Conservation (phyloP, 2,888 invertebrate species). For the Torymus aiolomorphi region DNA sequence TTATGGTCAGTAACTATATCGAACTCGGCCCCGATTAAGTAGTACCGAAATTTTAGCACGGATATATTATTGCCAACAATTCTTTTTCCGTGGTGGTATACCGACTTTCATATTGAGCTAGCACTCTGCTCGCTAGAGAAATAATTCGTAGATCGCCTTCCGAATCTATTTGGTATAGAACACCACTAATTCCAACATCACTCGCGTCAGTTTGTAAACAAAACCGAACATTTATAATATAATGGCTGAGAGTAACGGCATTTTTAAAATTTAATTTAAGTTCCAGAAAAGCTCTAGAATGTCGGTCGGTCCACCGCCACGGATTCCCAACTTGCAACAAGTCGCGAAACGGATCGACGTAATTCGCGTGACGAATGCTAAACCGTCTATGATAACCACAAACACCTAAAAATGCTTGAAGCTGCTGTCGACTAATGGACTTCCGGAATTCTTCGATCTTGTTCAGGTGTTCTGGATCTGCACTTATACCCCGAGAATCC, state of each 20-base stretch:
- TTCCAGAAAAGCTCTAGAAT: constrained; percentile 20
- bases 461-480: constrained; percentile 52
- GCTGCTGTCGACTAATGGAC: too few species aligned
- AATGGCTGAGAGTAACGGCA: constrained; percentile 23
- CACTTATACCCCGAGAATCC: neutral
- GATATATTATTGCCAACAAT: constrained; percentile 12
- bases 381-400: constrained; percentile 50
- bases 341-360: constrained; percentile 23
- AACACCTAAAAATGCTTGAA: too few species aligned
- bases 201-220: too few species aligned
- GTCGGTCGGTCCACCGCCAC: constrained; percentile 33
- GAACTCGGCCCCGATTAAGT: too few species aligned
- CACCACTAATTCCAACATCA: too few species aligned
- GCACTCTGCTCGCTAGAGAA: too few species aligned
- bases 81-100: constrained; percentile 6
- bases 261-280: constrained; percentile 31
- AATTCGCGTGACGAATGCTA: constrained; percentile 17
- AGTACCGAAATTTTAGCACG: too few species aligned
- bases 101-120: too few species aligned
- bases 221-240: neutral
- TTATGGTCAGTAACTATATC: too few species aligned
- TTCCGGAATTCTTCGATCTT: constrained; percentile 60
- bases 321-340: too few species aligned
- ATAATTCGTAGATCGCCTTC: too few species aligned
- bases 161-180: too few species aligned